phyloP scores from a whole-genome alignment of 2,113 vertebrate genomes.

The Cercopithecus mona region DNA sequence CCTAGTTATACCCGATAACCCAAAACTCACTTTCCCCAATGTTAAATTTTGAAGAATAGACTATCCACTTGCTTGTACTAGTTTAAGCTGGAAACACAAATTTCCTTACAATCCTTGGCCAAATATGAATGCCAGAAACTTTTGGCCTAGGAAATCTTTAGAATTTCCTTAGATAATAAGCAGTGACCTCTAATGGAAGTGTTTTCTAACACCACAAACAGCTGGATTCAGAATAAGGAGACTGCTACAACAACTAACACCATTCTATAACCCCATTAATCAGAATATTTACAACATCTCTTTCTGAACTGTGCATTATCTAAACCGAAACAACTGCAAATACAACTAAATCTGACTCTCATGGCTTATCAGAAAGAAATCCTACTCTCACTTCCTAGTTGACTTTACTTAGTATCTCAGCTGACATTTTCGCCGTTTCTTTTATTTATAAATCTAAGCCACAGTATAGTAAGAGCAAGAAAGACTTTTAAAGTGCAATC shows the following conservation, averaged over 20 bases:
- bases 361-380: constrained; percentile 55
- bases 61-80: not conserved
- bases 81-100: not conserved
- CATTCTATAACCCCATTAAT: not conserved
- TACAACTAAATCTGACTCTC: constrained; percentile 31
- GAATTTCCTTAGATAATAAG: constrained; percentile 15
- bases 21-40: not conserved
- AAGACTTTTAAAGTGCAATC: constrained; percentile 38
- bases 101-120: constrained; percentile 25
- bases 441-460: constrained; percentile 58
- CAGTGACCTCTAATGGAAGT: not conserved
- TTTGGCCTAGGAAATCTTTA: constrained; percentile 12
- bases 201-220: constrained; percentile 30
- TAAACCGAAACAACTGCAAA: constrained; percentile 59
- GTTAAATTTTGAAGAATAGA: constrained; percentile 29
- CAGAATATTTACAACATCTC: not conserved
- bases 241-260: not conserved
- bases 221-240: not conserved
- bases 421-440: constrained; percentile 52
- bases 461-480: not conserved
- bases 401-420: constrained; percentile 45
- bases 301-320: constrained; percentile 17
- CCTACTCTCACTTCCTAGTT: constrained; percentile 35
- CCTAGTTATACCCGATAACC: not conserved
- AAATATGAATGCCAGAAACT: constrained; percentile 28